Evolutionary conservation across 2,797 vertebrate species (phyloP).

Genomic region (Chaetodon trifasciatus): DNA sequence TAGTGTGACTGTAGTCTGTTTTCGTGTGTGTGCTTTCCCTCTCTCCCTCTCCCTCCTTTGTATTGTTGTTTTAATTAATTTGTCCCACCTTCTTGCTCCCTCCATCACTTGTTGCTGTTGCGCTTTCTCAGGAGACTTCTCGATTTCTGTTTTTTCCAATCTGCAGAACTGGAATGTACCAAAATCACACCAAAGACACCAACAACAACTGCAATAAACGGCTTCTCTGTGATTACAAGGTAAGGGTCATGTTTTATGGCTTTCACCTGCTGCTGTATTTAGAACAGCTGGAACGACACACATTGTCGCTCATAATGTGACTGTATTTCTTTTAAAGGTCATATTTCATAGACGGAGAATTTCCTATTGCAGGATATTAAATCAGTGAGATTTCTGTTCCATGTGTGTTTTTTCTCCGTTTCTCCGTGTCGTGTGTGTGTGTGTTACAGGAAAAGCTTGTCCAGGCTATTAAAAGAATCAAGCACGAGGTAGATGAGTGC

Average conservation of each 20-base stretch:
- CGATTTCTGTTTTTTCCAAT: conserved; percentile 41
- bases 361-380: conserved; percentile 1
- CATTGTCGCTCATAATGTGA: background rate
- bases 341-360: conserved; percentile 3
- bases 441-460: conserved; percentile 83
- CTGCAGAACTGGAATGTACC: conserved; percentile 82
- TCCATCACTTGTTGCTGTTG: conserved; percentile 29
- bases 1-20: conserved; percentile 31
- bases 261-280: conserved; percentile 45
- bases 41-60: conserved; percentile 3
- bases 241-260: conserved; percentile 67
- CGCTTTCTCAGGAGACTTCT: conserved; percentile 39
- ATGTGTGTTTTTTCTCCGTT: conserved; percentile 5
- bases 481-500: conserved; percentile 84
- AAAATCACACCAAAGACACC: conserved; percentile 79
- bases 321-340: conserved; percentile 1
- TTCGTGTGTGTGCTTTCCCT: conserved; percentile 11
- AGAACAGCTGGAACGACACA: background rate
- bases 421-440: conserved; percentile 39
- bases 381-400: conserved; percentile 13
- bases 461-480: conserved; percentile 87
- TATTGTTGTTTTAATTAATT: conserved; percentile 37
- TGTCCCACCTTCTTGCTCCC: conserved; percentile 30
- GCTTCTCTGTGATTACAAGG: conserved; percentile 81
- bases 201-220: conserved; percentile 82